Conservation (phyloP, 2,888 invertebrate species). For the Microplitis deprimator region DNA sequence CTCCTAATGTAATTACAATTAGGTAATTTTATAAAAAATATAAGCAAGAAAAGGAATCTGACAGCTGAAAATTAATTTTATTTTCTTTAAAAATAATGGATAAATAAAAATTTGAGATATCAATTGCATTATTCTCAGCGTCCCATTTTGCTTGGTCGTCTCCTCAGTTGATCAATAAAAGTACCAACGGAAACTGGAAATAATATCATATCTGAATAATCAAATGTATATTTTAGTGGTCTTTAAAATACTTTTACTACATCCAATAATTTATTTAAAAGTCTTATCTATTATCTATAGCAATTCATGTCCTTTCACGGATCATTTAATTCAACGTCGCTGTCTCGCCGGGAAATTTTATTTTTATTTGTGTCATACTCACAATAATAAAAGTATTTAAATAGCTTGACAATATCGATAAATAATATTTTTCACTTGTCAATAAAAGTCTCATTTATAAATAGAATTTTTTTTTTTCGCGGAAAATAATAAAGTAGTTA, state of each 20-base stretch:
- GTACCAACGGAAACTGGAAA: neutral
- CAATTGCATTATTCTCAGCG: too few relatives aligned
- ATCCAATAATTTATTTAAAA: neutral
- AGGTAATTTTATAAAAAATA: too few relatives aligned
- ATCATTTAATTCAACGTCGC: slow-evolving; percentile 36
- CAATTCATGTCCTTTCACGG: slow-evolving; percentile 33
- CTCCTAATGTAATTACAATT: too few relatives aligned
- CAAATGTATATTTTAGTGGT: neutral
- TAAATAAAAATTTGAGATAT: too few relatives aligned
- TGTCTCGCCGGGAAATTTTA: slow-evolving; percentile 6
- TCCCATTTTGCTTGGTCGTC: too few relatives aligned
- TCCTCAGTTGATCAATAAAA: too few relatives aligned
- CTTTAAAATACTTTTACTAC: too few relatives aligned
- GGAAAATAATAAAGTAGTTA: too few relatives aligned
- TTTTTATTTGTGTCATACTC: slow-evolving; percentile 19
- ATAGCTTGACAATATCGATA: neutral
- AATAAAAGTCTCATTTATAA: neutral
- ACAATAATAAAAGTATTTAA: slow-evolving; percentile 23
- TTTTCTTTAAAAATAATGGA: too few relatives aligned
- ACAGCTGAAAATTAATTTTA: too few relatives aligned
- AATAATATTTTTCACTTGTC: slow-evolving; percentile 3
- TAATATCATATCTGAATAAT: neutral
- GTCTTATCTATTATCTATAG: slow-evolving; percentile 17
- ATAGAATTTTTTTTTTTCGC: neutral
- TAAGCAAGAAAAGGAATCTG: too few relatives aligned